Base-by-base conservation (phyloP, 1,140 invertebrate genomes). In the Euwallacea similis region DNA sequence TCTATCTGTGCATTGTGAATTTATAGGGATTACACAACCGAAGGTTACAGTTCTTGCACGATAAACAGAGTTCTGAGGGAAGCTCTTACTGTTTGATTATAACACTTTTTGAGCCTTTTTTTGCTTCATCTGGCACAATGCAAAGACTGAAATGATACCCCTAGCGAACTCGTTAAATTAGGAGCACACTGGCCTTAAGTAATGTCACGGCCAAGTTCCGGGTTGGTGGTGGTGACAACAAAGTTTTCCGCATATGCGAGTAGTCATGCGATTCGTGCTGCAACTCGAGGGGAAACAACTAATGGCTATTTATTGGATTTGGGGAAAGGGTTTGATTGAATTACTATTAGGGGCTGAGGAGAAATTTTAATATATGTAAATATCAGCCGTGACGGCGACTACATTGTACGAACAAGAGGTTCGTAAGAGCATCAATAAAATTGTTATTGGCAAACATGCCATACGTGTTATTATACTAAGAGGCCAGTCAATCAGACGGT, bases 381-480 rank as follows among this genome's bases (percentile, higher is more conserved):
- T 33, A 33, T 33, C 21, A 33, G 21, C 21, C 21, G 21, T 33
- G 21, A 33, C 21, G 21, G 21, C 21, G 21, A 33, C 21, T 33
- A 33, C 21, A 33, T 33, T 33, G 21, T 33, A 33, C 21, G 21
- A 33, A 4, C 21, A 33, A 33, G 21, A 33, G 21, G 21, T 4
- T 33, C 21, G 21, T 33, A 56, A 56, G 54, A 21, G 33, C 54
- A 56, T 15, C 16, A 56, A 15, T 33, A 33, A 33, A 33, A 33
- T 41, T 61, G 11, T 11, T 63, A 44, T 44, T 46, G 13, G 61
- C 61, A 63, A 63, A 63, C 61, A 63, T 63, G 61, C 42, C 61
- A 63, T 63, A 44, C 61, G 42, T 63, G 61, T 63, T 63, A 63
- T 63, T 63, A 63, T 21, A 63, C 44, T 16, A 47, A 63, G 61